Percentiles rank a stretch among this genome's conserved stretches.
Conservation (phyloP, 2,888 invertebrate genomes). For the Patella pellucida region DNA sequence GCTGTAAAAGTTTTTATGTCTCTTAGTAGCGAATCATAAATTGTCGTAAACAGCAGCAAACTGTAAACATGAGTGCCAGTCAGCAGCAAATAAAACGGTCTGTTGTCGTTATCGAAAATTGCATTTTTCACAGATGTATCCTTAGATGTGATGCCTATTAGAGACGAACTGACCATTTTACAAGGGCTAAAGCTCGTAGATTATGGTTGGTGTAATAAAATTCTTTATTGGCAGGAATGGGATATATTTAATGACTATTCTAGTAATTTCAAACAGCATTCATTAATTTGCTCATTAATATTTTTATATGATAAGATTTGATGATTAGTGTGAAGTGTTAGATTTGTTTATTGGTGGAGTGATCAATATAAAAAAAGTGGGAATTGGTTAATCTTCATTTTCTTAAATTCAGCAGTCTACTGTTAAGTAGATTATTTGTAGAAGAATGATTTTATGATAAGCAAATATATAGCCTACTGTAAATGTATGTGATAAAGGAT, state of each 20-base stretch:
- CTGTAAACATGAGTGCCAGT: slow-evolving; percentile 10
- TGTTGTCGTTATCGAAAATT: slow-evolving; percentile 5
- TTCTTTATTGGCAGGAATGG: not conserved
- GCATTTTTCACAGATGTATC: not conserved
- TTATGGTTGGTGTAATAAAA: not conserved
- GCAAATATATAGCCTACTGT: no score
- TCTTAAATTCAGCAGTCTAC: no score
- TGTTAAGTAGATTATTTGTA: no score
- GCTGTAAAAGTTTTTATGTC: not conserved
- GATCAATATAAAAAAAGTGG: not conserved
- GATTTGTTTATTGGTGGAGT: not conserved
- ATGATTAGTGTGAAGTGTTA: slow-evolving; percentile 5
- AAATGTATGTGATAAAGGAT: no score
- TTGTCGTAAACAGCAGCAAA: not conserved
- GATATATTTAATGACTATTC: slow-evolving; percentile 4
- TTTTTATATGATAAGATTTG: slow-evolving; percentile 5
- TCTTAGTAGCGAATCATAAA: not conserved
- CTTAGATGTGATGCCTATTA: no score
- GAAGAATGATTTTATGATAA: no score
- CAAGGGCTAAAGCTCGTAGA: no score
- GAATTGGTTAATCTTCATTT: no score
- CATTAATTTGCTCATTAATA: slow-evolving; percentile 11
- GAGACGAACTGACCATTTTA: no score
- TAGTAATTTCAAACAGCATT: slow-evolving; percentile 5
- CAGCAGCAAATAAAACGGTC: slow-evolving; percentile 5